Percentiles rank a stretch among this genome's conserved stretches.
phyloP scores from a whole-genome alignment of 2,797 vertebrate genomes.

The Discoglossus pictus region DNA sequence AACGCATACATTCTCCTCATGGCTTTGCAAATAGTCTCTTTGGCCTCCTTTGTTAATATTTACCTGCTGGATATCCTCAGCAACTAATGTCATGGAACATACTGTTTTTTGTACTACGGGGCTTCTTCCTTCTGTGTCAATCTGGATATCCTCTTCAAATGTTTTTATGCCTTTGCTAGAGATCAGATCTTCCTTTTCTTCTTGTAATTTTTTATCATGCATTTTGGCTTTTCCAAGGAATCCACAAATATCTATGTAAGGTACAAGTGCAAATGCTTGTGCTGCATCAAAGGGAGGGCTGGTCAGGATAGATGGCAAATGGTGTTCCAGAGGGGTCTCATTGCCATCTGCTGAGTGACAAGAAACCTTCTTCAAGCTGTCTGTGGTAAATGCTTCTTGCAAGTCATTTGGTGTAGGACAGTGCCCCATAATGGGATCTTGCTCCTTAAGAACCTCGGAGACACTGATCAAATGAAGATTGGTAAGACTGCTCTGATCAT shows the following conservation, averaged over 20 bases:
- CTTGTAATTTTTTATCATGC: neutral
- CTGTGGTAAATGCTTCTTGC: neutral
- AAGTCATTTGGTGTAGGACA: neutral
- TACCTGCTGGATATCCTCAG: neutral
- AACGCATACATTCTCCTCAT: too few species aligned
- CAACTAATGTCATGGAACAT: neutral
- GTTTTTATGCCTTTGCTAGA: neutral
- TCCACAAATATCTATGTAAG: slow-evolving; percentile 23
- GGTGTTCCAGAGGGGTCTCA: slow-evolving; percentile 48
- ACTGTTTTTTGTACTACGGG: neutral
- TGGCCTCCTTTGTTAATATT: too few species aligned
- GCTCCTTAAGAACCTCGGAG: neutral
- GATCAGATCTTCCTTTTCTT: neutral
- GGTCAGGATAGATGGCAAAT: slow-evolving; percentile 27
- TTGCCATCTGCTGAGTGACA: neutral
- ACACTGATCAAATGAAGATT: neutral
- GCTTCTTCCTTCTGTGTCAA: neutral
- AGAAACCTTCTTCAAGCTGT: slow-evolving; percentile 1
- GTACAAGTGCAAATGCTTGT: slow-evolving; percentile 14
- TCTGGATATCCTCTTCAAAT: neutral
- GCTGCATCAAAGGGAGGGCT: slow-evolving; percentile 42
- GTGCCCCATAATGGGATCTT: neutral
- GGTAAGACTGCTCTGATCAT: neutral
- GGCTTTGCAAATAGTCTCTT: too few species aligned
- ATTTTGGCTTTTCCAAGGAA: neutral